These are phyloP conservation scores for Lycophotia porphyrea DNA, from an alignment of 2,888 invertebrate species.

Conservation along the genomic window DNA sequence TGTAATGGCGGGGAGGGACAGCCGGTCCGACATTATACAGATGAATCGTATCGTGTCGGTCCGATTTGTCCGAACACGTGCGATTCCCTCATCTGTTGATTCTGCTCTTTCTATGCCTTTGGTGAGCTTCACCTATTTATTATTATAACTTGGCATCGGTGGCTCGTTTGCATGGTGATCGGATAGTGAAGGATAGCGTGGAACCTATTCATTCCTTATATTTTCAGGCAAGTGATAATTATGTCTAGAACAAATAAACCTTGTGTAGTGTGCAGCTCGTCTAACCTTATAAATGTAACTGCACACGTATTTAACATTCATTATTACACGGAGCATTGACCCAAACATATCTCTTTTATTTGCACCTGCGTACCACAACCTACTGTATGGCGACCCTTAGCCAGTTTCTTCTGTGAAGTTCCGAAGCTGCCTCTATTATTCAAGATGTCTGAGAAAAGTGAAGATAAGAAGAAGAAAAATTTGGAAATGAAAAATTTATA, in stretches of 20 bases:
- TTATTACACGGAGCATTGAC: too few species aligned
- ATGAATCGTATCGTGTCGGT: slow-evolving; percentile 58
- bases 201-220: slow-evolving; percentile 16
- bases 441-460: too few species aligned
- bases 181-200: neutral
- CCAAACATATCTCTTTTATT: too few species aligned
- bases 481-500: too few species aligned
- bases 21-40: slow-evolving; percentile 62
- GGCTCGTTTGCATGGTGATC: slow-evolving; percentile 19
- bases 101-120: slow-evolving; percentile 5
- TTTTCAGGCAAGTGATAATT: slow-evolving; percentile 21
- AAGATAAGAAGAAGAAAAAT: too few species aligned
- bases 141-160: slow-evolving; percentile 24
- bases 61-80: slow-evolving; percentile 6
- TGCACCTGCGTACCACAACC: too few species aligned
- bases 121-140: slow-evolving; percentile 15
- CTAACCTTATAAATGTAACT: too few species aligned
- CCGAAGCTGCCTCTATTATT: too few species aligned
- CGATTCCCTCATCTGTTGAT: slow-evolving; percentile 41
- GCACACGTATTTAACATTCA: too few species aligned
- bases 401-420: too few species aligned
- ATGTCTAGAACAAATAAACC: neutral
- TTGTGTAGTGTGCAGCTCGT: too few species aligned
- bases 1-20: slow-evolving; percentile 70
- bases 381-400: too few species aligned